Evolutionary conservation across 1,140 invertebrate species (phyloP).

Genomic region (Nymphalis io): DNA sequence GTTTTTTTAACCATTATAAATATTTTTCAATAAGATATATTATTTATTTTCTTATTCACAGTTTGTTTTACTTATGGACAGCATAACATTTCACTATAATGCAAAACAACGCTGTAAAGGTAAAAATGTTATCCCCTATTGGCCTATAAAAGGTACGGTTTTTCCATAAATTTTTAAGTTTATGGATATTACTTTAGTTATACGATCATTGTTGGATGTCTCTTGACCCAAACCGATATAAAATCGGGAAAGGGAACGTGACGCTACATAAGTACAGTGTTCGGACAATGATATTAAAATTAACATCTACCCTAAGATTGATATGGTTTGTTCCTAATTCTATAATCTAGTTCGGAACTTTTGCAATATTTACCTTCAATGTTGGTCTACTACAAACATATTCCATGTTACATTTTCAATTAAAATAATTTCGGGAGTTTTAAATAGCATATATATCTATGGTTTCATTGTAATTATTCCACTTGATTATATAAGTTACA

Average conservation of each 20-base stretch:
- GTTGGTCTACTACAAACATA: background rate
- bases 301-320: background rate
- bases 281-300: conserved; percentile 11
- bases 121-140: conserved; percentile 13
- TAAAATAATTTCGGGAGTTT: too few relatives aligned
- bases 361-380: background rate
- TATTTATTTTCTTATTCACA: background rate
- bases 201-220: conserved; percentile 25
- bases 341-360: background rate
- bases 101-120: conserved; percentile 27
- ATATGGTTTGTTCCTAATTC: background rate
- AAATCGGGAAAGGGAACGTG: conserved; percentile 19
- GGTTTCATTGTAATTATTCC: too few relatives aligned
- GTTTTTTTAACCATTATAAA: too few relatives aligned
- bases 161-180: conserved; percentile 34
- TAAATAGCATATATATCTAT: too few relatives aligned
- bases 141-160: conserved; percentile 21
- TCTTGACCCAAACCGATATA: conserved; percentile 22
- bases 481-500: too few relatives aligned
- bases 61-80: conserved; percentile 10
- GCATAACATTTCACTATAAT: conserved; percentile 20
- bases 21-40: too few relatives aligned
- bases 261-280: conserved; percentile 13
- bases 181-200: conserved; percentile 38
- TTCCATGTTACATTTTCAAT: background rate